These are phyloP conservation scores for Rhagoletis pomonella DNA, from an alignment of 1,140 invertebrate genomes.

Conservation along the genomic window DNA sequence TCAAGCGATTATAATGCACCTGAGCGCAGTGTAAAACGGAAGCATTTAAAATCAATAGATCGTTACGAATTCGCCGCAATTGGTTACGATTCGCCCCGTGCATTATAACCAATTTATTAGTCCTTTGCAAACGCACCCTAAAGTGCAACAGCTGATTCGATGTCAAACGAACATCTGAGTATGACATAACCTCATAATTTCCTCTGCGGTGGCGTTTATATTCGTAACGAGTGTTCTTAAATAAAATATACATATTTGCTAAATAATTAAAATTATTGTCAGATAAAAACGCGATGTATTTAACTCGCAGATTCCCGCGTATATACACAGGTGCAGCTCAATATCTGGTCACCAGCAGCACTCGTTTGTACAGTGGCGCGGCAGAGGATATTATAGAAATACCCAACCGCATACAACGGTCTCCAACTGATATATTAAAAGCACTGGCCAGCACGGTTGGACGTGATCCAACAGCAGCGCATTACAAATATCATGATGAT, in stretches of 20 bases:
- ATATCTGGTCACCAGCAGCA: not conserved
- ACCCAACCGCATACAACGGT: constrained; percentile 82
- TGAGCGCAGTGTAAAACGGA: too few species aligned
- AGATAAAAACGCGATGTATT: constrained; percentile 24
- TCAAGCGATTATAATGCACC: too few species aligned
- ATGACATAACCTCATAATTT: constrained; percentile 23
- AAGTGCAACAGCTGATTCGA: not conserved
- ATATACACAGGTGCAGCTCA: constrained; percentile 4
- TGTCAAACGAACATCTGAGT: not conserved
- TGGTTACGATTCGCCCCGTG: too few species aligned
- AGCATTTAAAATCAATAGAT: too few species aligned
- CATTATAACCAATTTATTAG: too few species aligned
- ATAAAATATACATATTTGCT: not conserved
- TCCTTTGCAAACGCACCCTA: not conserved
- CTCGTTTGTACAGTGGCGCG: not conserved
- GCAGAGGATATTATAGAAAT: constrained; percentile 73
- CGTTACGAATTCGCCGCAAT: too few species aligned
- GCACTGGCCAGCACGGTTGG: constrained; percentile 85
- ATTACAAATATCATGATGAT: constrained; percentile 94
- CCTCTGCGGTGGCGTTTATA: not conserved
- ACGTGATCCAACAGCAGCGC: constrained; percentile 85
- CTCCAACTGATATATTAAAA: constrained; percentile 88
- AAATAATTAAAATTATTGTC: constrained; percentile 1
- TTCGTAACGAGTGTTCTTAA: not conserved
- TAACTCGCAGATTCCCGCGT: constrained; percentile 41